Conservation (phyloP, 2,888 invertebrate genomes). For the Phlogophora meticulosa region DNA sequence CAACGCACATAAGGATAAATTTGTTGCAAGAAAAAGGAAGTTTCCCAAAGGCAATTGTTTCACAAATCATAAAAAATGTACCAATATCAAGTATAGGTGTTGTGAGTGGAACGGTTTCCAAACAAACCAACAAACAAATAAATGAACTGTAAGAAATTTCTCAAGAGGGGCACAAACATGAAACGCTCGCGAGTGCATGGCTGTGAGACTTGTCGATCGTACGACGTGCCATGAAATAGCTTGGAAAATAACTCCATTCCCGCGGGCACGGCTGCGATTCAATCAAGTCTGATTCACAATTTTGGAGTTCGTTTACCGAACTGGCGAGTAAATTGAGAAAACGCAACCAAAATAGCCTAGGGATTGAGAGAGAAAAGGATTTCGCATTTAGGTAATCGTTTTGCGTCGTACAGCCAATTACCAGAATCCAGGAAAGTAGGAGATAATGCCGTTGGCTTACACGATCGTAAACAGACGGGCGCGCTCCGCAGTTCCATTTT, state of each 20-base stretch:
- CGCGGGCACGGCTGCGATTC: constrained; percentile 88
- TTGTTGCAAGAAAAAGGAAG: constrained; percentile 51
- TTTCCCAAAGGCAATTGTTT: constrained; percentile 67
- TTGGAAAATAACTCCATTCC: constrained; percentile 89
- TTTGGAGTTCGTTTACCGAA: constrained; percentile 89
- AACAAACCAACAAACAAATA: constrained; percentile 89
- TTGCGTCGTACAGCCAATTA: constrained; percentile 74
- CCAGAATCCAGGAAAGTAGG: constrained; percentile 67
- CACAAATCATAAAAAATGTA: constrained; percentile 75
- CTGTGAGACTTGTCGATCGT: constrained; percentile 73
- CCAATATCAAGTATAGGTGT: constrained; percentile 74
- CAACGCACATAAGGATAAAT: constrained; percentile 37
- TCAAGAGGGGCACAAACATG: constrained; percentile 86
- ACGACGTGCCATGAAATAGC: constrained; percentile 86
- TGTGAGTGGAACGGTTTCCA: constrained; percentile 81
- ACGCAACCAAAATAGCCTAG: constrained; percentile 80
- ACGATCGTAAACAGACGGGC: constrained; percentile 48
- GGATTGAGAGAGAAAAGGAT: constrained; percentile 74
- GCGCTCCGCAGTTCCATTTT: constrained; percentile 32
- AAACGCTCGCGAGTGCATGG: constrained; percentile 76
- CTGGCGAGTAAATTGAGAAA: constrained; percentile 78
- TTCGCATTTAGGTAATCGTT: constrained; percentile 75
- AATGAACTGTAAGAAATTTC: constrained; percentile 88
- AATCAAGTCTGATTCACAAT: constrained; percentile 90
- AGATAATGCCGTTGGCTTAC: constrained; percentile 55